Base-by-base conservation (phyloP, 1,140 invertebrate genomes). In the Diachasma alloeum region DNA sequence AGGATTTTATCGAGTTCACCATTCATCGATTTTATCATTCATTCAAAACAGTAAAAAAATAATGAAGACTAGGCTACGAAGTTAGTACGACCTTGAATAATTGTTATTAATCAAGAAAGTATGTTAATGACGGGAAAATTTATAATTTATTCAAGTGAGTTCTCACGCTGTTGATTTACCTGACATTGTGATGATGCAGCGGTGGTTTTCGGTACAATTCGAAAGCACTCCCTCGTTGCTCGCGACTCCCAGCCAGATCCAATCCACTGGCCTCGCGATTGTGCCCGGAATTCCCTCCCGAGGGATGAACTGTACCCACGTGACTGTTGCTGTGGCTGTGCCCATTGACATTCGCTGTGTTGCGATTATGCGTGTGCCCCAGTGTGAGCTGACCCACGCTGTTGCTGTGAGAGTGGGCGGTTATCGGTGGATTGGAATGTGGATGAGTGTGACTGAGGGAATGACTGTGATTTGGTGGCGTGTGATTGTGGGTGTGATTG, bases 121-220 rank as follows among this genome's bases (percentile, higher is more conserved):
- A 53, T 53, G 31, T 66, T 66, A 31, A 66, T 66, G 13, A 31
- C 26, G 9, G 10, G n/a, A n/a, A 59, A 59, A 2, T 22, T 59
- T 22, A 17, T n/a, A n/a, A n/a, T n/a, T 59, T 59, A 22, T 22
- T 59, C 19, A 9, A 15, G 1, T 31, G 6, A 3, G 2, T 31
- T 31, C 31, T 6, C 31, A 31, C 31, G 31, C 6, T 6, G 6
- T 6, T 15, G 17, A 53, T 82, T 91, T 91, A 95, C 93, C 94
- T 95, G 83, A 94, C 90, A 83, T 95, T 95, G 83, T 94, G 93
- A 90, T 94, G 93, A 88, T 93, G 91, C 75, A 91, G 92, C 17
- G 96, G 96, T 89, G 96, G 96, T 89, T 98, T 98, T 81, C 96
- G 94, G 86, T 98, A 98, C 39, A 98, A 90, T 85, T 98, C 97